phyloP scores from a whole-genome alignment of 2,113 vertebrate genomes.

The Chitala chitala region DNA sequence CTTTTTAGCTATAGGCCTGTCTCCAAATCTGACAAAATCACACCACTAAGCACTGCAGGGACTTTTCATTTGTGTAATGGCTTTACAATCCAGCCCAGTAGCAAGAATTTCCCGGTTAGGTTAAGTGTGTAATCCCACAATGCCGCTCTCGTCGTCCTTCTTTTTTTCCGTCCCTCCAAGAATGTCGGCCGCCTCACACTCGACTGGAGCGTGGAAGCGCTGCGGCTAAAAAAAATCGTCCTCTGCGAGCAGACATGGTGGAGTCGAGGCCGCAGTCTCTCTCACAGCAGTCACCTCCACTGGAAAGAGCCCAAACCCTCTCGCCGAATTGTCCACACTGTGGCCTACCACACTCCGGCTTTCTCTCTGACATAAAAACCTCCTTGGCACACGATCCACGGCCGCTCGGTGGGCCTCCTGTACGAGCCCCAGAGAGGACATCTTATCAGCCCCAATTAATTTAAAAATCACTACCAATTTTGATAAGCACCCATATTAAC shows the following conservation, averaged over 20 bases:
- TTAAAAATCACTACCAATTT: conserved; percentile 14
- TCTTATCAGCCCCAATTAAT: conserved; percentile 4
- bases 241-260: not conserved
- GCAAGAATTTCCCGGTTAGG: conserved; percentile 30
- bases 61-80: conserved; percentile 39
- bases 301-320: conserved; percentile 10
- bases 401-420: not conserved
- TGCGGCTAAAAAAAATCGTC: not conserved
- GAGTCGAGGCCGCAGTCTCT: conserved; percentile 19
- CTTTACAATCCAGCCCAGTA: conserved; percentile 26
- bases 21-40: conserved; percentile 6
- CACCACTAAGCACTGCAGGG: conserved; percentile 17
- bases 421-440: not conserved
- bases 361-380: not conserved
- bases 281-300: conserved; percentile 8
- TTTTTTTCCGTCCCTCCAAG: conserved; percentile 22
- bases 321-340: not conserved
- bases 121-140: conserved; percentile 36
- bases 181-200: conserved; percentile 23
- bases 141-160: conserved; percentile 22
- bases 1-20: conserved; percentile 14
- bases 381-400: not conserved
- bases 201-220: conserved; percentile 20
- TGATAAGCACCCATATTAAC: conserved; percentile 1
- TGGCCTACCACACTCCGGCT: not conserved